Conservation (phyloP, 2,888 invertebrate species). For the Ctenicera cuprea region DNA sequence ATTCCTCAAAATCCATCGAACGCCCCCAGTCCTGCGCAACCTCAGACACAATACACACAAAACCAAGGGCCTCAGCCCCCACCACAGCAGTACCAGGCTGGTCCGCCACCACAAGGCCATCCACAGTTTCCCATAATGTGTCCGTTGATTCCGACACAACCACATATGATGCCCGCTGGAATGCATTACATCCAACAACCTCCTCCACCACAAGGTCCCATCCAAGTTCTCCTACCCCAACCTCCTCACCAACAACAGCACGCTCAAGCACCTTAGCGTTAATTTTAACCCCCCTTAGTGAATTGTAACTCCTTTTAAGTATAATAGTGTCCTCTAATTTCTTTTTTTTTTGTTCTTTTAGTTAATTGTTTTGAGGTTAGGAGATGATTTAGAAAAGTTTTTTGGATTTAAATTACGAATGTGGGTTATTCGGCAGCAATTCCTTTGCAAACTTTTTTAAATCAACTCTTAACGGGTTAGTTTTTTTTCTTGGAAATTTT, state of each 20-base stretch:
- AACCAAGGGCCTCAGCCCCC: constrained; percentile 70
- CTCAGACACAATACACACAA: constrained; percentile 64
- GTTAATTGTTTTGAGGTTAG: constrained; percentile 27
- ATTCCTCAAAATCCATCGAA: constrained; percentile 74
- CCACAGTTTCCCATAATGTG: constrained; percentile 78
- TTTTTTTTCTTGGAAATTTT: not conserved
- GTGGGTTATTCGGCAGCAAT: not conserved
- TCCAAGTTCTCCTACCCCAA: constrained; percentile 71
- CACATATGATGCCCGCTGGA: constrained; percentile 71
- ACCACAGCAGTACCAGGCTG: constrained; percentile 76
- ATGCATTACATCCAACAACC: constrained; percentile 74
- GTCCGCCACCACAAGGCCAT: constrained; percentile 76
- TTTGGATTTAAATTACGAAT: too few relatives aligned
- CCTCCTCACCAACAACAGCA: constrained; percentile 72
- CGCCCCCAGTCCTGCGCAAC: constrained; percentile 71
- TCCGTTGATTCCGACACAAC: constrained; percentile 75
- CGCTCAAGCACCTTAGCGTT: constrained; percentile 68
- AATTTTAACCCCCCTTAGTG: constrained; percentile 49
- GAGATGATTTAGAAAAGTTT: not conserved
- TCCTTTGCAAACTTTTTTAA: not conserved
- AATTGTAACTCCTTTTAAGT: constrained; percentile 47
- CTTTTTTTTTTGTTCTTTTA: constrained; percentile 29
- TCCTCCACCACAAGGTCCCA: constrained; percentile 72
- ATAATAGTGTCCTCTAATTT: constrained; percentile 25
- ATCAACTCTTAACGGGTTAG: not conserved